Base-by-base conservation (phyloP, 2,113 vertebrate species). In the Tragulus kanchil region DNA sequence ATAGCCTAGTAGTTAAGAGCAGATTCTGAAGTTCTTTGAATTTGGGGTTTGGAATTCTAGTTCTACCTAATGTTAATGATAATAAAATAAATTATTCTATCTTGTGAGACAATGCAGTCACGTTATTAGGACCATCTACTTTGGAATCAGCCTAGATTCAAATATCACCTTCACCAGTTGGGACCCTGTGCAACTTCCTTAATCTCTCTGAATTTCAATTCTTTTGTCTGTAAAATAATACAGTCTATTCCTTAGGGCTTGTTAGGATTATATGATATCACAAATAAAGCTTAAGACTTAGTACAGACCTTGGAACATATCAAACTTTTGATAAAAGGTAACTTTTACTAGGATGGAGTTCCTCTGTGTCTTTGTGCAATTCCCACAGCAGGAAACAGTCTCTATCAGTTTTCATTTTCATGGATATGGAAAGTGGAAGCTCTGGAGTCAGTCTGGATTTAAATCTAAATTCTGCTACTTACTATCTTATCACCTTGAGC, bases 401-500 rank as follows among this genome's bases (percentile, higher is more conserved):
- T 77, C 75, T 86, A 94, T 10, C 56, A 90, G 31, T 21, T 89
- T 52, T 92, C 19, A 45, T 89, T 85, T 95, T 94, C 50, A 83
- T 10, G 36, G n/a, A 61, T 36, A 12, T 87, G 83, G 59, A 95
- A 87, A 92, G 67, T 28, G 56, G 3, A 93, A 65, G 25, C 6
- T 88, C 82, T 89, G 17, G 58, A 92, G 50, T 86, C 73, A 90
- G 54, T 93, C 45, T 93, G 25, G 36, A 96, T 93, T 96, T 96
- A 95, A 95, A 73, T 82, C 86, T 96, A 85, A 52, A 85, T 90
- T 89, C 78, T 82, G 79, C 79, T 93, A 92, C 79, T 86, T 93
- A 62, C 52, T 93, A 95, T 89, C 71, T 95, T 94, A 89, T 69
- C 86, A 94, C 67, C 26, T 92, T 92, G 58, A 87, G 58, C 71